Evolutionary conservation across 2,113 vertebrate genomes (phyloP), one percentile per base, ranked within the genome.

Genomic region (Anguilla japonica): DNA sequence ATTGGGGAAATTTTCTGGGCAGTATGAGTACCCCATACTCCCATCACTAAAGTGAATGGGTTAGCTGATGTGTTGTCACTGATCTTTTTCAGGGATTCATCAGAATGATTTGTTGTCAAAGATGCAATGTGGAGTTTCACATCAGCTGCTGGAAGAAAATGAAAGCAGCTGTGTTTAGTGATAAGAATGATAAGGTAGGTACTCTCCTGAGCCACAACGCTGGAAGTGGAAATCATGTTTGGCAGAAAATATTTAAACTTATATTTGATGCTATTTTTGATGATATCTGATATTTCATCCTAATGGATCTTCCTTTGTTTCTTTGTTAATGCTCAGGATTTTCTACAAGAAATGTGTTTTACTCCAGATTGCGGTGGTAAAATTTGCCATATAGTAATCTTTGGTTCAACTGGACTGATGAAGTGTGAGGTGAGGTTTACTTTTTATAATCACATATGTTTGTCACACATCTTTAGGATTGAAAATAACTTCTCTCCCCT

Each of bases 111-210:
- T 99, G 98, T 93, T 97, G 96, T 90, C 95, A 97, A 83, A 95
- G 89, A 14, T 99, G 98, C 91, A 94, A 90, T 22, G 93, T 99
- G 83, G 98, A 99, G 81, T 99, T 97, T 91, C 98, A 99, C 88
- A 95, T 96, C 26, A 95, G 88, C 91, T 99, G 98, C 90, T 99
- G 98, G 98, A 99, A 98, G 88, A 97, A 94, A 82, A 86, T 98
- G 81, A 99, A 98, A 94, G 89, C 95, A 0, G 40, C 91, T 0
- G 90, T 41, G 3, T 97, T 95, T 87, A 94, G 90, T 89, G 97
- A 99, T 91, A 99, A 96, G 94, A 98, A 92, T 85, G 97, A 99
- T 92, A 99, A 98, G 96, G 98, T 99, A 98, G 96, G 98, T 99
- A 92, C 93, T 91, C 40, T 20, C 8, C 0, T 26, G 26, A 13